Base-by-base conservation (phyloP, 2,113 vertebrate genomes). In the Toxostoma redivivum region DNA sequence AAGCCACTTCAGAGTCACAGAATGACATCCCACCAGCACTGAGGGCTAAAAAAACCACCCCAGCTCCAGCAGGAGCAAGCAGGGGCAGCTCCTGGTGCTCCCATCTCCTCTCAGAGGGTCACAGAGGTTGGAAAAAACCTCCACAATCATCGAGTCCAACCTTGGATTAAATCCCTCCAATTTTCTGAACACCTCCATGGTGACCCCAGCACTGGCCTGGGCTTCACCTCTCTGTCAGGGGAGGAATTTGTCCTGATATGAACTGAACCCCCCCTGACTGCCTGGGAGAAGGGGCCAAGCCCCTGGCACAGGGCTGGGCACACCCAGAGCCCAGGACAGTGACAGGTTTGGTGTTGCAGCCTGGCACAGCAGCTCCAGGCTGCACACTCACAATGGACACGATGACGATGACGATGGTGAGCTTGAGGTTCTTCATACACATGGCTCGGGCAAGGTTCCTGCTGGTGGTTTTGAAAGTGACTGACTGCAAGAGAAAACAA, bases 371-470 rank as follows among this genome's bases (percentile, higher is more conserved):
- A 85, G 79, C 48, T 62, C 1, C 23, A n/a, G 64, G 64, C 71
- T 33, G 76, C 42, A 1, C 47, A 99, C 99, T 99, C 91, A 99
- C 98, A 94, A 99, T 96, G 24, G 97, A 97, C 54, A 98, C 98
- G 5, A 99, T 86, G 93, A 98, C 97, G 81, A 99, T 93, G 78
- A 99, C 98, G n/a, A 99, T 58, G 71, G 99, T 99, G 51, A 99
- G 97, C 97, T 99, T 99, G 95, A 99, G 98, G 97, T 99, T 99
- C 98, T 99, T 99, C 99, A 99, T 99, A 93, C 99, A 99, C 99
- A 99, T 99, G 95, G 99, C 99, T 88, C 99, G 98, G 22, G 99
- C 99, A 58, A 99, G 98, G 97, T 99, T 99, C 97, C 99, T 98
- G 98, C 99, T 99, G 60, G 99, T 99, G 20, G 99, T 99, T 98